A percentile compares a stretch with the other conserved stretches of the same genome.
Conservation (phyloP, 2,888 invertebrate species). For the Cactoblastis cactorum region DNA sequence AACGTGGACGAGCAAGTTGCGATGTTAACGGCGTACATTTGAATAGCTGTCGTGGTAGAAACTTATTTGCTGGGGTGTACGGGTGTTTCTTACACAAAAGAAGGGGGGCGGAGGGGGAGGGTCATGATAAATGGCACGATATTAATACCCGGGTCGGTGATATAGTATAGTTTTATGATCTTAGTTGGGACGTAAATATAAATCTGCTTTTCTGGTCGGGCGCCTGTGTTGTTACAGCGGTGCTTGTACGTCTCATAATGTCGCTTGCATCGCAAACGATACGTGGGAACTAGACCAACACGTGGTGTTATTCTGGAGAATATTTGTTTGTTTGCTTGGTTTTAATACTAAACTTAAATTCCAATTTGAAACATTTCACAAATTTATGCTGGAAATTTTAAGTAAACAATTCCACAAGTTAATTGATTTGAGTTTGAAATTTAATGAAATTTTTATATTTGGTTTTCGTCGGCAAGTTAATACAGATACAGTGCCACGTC, state of each 20-base stretch:
- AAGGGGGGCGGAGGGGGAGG: conserved; percentile 55
- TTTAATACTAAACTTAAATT: background rate
- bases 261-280: background rate
- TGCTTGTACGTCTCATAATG: conserved; percentile 20
- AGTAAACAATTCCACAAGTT: no score
- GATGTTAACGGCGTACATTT: conserved; percentile 68
- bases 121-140: conserved; percentile 74
- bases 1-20: conserved; percentile 71
- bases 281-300: conserved; percentile 1
- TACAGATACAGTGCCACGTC: no score
- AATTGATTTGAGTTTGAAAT: no score
- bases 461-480: no score
- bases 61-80: conserved; percentile 69
- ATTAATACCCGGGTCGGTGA: conserved; percentile 69
- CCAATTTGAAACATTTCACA: background rate
- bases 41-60: conserved; percentile 70
- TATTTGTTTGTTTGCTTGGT: background rate
- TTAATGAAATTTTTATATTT: no score
- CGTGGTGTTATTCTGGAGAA: background rate
- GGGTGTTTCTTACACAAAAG: conserved; percentile 76
- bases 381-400: no score
- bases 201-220: conserved; percentile 69
- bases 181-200: conserved; percentile 74
- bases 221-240: conserved; percentile 44
- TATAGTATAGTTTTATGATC: conserved; percentile 77